Evolutionary conservation across 53 echinoderm and acorn worm genomes (phyloP), one percentile per base, ranked within the genome.

Genomic region (Antedon mediterranea): DNA sequence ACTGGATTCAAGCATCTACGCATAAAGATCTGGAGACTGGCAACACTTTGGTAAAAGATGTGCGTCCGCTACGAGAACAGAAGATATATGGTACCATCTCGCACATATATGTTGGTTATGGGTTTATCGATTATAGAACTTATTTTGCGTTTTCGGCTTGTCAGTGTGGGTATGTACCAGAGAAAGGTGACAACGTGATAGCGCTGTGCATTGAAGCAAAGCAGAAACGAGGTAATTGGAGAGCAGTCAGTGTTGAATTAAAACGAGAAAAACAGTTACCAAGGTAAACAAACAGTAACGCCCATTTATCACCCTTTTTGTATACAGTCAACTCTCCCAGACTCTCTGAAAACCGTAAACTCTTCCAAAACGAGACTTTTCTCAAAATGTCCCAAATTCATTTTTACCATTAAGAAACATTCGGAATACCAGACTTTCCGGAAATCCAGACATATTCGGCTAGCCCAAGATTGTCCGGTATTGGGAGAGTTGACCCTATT

Each of bases 141-240:
- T 92, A 85, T 82, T 97, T 97, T 70, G 73, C 84, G 28, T 87
- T 86, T 41, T 76, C 73, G 15, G 87, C 82, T 32, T 97, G 92
- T 80, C 87, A 89, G 32, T 79, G 73, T 9, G 87, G 88, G 26
- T 97, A 84, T 71, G 71, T 77, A n/a, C 97, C 92, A 3, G 37
- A 90, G 78, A 92, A 89, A 44, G 92, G 91, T 4, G 97, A 97
- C 43, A 14, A 30, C n/a, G 89, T 97, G 30, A 84, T 77, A 26
- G 97, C 92, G 27, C 82, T 74, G n/a, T 89, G 89, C 30, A 89
- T 97, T 32, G 97, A 97, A 70, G 87, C 89, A 0, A 83, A 92
- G 30, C 97, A 97, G 83, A 97, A 85, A 76, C 82, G 87, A 37
- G 97, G 97, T 0, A 89, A 88, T 30, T 97, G 97, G 97, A 81